Conservation (phyloP, 2,113 vertebrate genomes). For the Tonatia bakeri region DNA sequence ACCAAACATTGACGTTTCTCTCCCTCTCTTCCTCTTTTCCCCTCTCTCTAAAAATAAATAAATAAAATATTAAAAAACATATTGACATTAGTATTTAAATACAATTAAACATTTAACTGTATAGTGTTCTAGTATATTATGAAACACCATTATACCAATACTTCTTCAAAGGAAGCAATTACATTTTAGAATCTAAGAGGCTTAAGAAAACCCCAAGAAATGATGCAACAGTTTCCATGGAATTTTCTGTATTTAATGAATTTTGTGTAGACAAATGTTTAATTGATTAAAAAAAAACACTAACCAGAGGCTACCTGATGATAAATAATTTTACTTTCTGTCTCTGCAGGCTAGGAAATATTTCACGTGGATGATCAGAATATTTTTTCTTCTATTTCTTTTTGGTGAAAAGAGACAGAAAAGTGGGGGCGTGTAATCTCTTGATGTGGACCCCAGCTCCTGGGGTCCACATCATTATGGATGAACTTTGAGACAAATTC, state of each 20-base stretch:
- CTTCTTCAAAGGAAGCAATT: background rate
- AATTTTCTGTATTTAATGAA: background rate
- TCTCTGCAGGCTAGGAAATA: background rate
- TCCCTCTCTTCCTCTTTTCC: too few species aligned
- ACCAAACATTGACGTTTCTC: too few species aligned
- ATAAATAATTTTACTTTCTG: background rate
- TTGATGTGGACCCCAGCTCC: too few species aligned
- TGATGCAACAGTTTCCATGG: background rate
- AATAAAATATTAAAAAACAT: too few species aligned
- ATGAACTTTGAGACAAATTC: too few species aligned
- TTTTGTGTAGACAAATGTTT: background rate
- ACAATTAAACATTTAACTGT: background rate
- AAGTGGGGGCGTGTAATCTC: background rate
- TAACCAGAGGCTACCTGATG: background rate
- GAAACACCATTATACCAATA: background rate
- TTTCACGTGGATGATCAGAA: background rate
- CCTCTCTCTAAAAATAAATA: too few species aligned
- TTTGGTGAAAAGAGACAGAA: background rate
- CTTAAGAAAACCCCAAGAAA: background rate
- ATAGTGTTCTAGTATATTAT: background rate
- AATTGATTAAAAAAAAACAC: constrained; percentile 23
- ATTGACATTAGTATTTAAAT: background rate
- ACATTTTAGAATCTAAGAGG: background rate
- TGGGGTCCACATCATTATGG: too few species aligned
- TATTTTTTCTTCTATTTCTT: background rate